A percentile compares a stretch with the other conserved stretches of the same genome.
These are phyloP conservation scores for Toxotes chatareus DNA, from an alignment of 2,113 vertebrate species.

Conservation along the genomic window DNA sequence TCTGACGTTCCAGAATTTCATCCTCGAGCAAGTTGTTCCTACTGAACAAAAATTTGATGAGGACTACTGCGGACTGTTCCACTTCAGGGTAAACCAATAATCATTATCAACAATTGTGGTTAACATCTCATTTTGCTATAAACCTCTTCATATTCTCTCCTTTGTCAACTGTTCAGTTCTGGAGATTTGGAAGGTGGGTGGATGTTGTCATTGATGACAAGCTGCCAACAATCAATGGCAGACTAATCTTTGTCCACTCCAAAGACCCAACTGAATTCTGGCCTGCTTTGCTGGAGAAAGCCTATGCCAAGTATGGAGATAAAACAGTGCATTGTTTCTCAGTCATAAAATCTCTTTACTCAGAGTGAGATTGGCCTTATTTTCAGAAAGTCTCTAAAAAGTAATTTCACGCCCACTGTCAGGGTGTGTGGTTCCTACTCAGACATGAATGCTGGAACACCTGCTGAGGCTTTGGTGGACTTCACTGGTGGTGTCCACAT, in stretches of 20 bases:
- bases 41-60: conserved; percentile 68
- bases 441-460: conserved; percentile 86
- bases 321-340: neutral
- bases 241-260: conserved; percentile 78
- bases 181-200: conserved; percentile 84
- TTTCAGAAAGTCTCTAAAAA: neutral
- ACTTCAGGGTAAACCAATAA: conserved; percentile 77
- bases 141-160: neutral
- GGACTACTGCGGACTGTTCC: conserved; percentile 83
- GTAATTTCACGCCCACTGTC: conserved; percentile 21
- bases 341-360: neutral
- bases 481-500: conserved; percentile 91
- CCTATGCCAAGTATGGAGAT: conserved; percentile 84
- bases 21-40: conserved; percentile 71
- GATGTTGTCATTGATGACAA: conserved; percentile 86
- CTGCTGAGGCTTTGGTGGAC: conserved; percentile 90
- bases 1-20: conserved; percentile 72
- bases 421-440: conserved; percentile 90
- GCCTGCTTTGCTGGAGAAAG: conserved; percentile 85
- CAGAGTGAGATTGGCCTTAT: neutral
- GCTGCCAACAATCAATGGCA: conserved; percentile 78
- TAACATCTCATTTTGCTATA: neutral
- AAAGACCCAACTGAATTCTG: conserved; percentile 80
- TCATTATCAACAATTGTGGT: neutral
- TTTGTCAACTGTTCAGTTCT: conserved; percentile 76